phyloP scores from a whole-genome alignment of 2,113 vertebrate species.

The Mugil cephalus region DNA sequence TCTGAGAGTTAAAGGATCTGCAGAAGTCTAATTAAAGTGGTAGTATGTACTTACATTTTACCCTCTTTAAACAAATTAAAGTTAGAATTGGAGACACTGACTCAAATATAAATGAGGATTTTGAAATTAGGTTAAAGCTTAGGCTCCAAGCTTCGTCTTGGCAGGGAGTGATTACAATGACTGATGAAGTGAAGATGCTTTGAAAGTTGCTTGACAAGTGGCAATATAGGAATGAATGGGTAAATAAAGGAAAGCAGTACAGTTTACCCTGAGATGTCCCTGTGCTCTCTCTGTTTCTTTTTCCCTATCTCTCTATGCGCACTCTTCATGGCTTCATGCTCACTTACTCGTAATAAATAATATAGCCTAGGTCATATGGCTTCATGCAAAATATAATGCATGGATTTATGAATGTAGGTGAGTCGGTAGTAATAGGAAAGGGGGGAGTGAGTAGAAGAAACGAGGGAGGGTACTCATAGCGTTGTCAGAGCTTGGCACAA shows the following conservation, averaged over 20 bases:
- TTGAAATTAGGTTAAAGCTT: not conserved
- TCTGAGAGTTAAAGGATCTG: constrained; percentile 23
- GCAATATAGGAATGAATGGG: constrained; percentile 26
- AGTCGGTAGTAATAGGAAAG: not conserved
- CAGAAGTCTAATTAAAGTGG: constrained; percentile 56
- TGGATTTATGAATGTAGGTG: constrained; percentile 29
- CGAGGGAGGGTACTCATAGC: constrained; percentile 47
- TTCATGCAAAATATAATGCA: constrained; percentile 54
- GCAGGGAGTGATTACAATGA: not conserved
- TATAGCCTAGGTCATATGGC: constrained; percentile 40
- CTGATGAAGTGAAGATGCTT: constrained; percentile 19
- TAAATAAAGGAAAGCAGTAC: constrained; percentile 49
- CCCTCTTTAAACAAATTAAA: constrained; percentile 33
- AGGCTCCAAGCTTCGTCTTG: not conserved
- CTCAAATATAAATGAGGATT: constrained; percentile 22
- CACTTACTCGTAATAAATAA: constrained; percentile 50
- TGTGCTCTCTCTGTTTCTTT: constrained; percentile 39
- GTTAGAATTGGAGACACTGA: constrained; percentile 25
- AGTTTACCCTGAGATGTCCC: constrained; percentile 78
- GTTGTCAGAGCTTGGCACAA: constrained; percentile 68
- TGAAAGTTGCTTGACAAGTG: constrained; percentile 4
- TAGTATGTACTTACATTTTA: constrained; percentile 34
- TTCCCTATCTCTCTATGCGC: constrained; percentile 28
- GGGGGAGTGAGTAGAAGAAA: not conserved
- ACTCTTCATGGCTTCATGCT: constrained; percentile 52